These are phyloP conservation scores for Malurus leucopterus DNA, from an alignment of 2,797 vertebrate genomes.

Conservation along the genomic window DNA sequence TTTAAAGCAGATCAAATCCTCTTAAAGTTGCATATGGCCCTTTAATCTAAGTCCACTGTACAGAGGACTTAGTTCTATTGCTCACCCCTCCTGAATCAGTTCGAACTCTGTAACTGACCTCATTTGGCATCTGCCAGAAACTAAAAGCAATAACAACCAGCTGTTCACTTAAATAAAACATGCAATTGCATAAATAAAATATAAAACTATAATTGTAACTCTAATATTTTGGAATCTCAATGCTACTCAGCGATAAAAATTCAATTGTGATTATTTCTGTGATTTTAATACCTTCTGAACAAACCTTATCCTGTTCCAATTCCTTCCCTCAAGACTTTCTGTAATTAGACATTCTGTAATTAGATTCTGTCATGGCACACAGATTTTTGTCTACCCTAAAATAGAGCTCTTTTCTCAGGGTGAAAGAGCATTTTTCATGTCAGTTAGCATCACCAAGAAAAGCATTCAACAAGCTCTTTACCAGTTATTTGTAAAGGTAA, in stretches of 20 bases:
- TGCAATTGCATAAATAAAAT: not conserved
- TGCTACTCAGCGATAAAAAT: not conserved
- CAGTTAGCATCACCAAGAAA: not conserved
- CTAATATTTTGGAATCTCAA: not conserved
- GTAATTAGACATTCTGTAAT: not conserved
- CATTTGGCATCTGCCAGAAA: slow-evolving; percentile 49
- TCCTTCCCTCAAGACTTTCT: not conserved
- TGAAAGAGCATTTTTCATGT: not conserved
- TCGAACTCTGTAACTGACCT: slow-evolving; percentile 35
- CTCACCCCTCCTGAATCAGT: slow-evolving; percentile 1
- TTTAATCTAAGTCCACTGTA: slow-evolving; percentile 29
- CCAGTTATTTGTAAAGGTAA: not conserved
- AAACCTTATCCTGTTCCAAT: not conserved
- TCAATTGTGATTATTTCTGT: not conserved
- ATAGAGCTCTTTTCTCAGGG: not conserved
- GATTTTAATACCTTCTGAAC: not conserved
- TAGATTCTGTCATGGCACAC: not conserved
- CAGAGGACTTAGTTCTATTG: not conserved
- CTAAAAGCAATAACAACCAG: slow-evolving; percentile 8
- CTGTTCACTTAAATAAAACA: slow-evolving; percentile 28
- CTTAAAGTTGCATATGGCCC: slow-evolving; percentile 40
- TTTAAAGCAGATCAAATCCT: slow-evolving; percentile 44
- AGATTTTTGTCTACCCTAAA: not conserved
- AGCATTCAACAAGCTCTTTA: not conserved
- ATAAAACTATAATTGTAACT: not conserved